Evolutionary conservation across 2,888 invertebrate genomes (phyloP).

Genomic region (Rugalucina vietnamica): DNA sequence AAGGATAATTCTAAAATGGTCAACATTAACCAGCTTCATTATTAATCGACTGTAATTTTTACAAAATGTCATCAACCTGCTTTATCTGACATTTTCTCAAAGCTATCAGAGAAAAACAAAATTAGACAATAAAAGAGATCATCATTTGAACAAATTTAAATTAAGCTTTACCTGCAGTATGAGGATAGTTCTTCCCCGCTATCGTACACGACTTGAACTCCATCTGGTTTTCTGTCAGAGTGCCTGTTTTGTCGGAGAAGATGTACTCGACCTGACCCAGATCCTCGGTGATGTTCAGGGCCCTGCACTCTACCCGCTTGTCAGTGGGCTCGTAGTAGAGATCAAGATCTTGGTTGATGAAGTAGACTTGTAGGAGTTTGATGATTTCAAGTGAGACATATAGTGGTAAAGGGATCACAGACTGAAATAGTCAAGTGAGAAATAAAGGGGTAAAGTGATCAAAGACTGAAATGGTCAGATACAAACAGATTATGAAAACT

Average conservation of each 20-base stretch:
- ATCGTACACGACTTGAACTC: slow-evolving; percentile 96
- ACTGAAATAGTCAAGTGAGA: slow-evolving; percentile 85
- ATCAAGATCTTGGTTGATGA: slow-evolving; percentile 95
- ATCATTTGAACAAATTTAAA: neutral
- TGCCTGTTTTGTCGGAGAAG: slow-evolving; percentile 99
- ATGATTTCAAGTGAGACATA: slow-evolving; percentile 99
- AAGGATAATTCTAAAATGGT: no score
- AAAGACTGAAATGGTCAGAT: no score
- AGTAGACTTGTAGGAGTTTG: slow-evolving; percentile 97
- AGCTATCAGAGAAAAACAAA: no score
- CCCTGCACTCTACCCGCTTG: slow-evolving; percentile 94
- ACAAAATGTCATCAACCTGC: no score
- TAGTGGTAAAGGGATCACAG: slow-evolving; percentile 97
- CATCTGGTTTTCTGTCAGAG: slow-evolving; percentile 98
- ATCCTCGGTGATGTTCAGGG: slow-evolving; percentile 98
- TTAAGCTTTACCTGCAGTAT: slow-evolving; percentile 68
- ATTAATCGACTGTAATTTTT: no score
- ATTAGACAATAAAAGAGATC: no score
- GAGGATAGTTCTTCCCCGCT: slow-evolving; percentile 92
- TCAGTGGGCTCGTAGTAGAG: slow-evolving; percentile 94
- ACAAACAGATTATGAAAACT: no score
- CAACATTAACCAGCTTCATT: no score
- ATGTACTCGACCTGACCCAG: slow-evolving; percentile 96
- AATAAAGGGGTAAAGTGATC: no score
- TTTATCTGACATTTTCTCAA: no score